Conservation (phyloP, 2,888 invertebrate genomes). For the Nycteola revayana region DNA sequence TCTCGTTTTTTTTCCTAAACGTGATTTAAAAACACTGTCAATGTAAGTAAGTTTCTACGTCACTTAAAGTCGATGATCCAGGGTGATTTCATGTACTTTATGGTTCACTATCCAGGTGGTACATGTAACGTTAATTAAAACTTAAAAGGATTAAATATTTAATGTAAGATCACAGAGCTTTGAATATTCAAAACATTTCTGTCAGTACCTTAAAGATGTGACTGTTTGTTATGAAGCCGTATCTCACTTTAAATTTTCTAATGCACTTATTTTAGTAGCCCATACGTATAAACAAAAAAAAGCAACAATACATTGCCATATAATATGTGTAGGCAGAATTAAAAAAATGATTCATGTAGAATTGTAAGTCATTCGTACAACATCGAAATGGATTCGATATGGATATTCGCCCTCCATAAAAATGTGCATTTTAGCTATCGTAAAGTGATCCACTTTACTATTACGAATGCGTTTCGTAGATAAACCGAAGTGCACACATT, state of each 20-base stretch:
- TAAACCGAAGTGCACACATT: conserved; percentile 39
- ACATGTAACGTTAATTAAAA: conserved; percentile 39
- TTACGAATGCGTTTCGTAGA: conserved; percentile 54
- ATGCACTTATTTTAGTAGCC: conserved; percentile 43
- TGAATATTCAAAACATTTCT: conserved; percentile 40
- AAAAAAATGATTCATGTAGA: conserved; percentile 14
- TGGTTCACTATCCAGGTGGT: conserved; percentile 43
- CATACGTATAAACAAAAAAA: conserved; percentile 41
- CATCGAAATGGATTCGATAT: conserved; percentile 32
- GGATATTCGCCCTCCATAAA: conserved; percentile 47
- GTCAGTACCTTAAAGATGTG: conserved; percentile 34
- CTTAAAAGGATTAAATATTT: conserved; percentile 51
- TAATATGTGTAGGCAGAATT: conserved; percentile 2
- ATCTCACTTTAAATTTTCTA: conserved; percentile 44
- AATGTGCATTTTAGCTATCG: conserved; percentile 46
- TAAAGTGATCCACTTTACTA: conserved; percentile 62
- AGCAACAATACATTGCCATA: no score
- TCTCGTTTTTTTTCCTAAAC: conserved; percentile 64
- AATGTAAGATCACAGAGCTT: conserved; percentile 34
- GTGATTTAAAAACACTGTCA: conserved; percentile 61
- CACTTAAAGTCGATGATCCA: conserved; percentile 33
- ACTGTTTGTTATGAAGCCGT: conserved; percentile 45
- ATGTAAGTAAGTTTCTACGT: conserved; percentile 28
- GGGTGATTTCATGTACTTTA: conserved; percentile 36
- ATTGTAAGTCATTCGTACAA: conserved; percentile 29